Evolutionary conservation across 1,140 invertebrate species (phyloP).

Genomic region (Aporrectodea caliginosa): DNA sequence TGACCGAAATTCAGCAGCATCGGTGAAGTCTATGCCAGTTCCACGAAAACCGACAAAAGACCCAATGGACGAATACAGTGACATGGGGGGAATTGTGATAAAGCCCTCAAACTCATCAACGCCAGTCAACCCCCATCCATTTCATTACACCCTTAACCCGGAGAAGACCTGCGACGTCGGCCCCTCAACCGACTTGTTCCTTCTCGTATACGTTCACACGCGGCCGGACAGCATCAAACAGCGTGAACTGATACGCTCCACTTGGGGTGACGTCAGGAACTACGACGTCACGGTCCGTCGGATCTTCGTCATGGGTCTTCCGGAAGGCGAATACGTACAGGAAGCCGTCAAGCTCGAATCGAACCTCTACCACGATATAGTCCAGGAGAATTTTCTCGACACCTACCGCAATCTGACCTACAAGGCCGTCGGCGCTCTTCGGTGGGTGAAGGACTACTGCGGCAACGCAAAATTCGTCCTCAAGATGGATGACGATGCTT

Average conservation of each 20-base stretch:
- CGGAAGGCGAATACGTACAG: slow-evolving; percentile 55
- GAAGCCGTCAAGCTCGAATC: slow-evolving; percentile 62
- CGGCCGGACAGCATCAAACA: slow-evolving; percentile 46
- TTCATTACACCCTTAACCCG: slow-evolving; percentile 18
- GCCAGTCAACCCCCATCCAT: slow-evolving; percentile 24
- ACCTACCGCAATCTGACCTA: slow-evolving; percentile 77
- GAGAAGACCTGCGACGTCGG: slow-evolving; percentile 8
- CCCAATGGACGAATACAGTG: not conserved
- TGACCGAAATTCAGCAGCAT: no score
- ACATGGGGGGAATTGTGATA: not conserved
- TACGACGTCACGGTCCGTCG: slow-evolving; percentile 33
- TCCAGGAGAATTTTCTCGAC: slow-evolving; percentile 75
- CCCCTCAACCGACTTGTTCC: slow-evolving; percentile 23
- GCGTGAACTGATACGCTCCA: slow-evolving; percentile 46
- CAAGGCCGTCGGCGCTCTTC: slow-evolving; percentile 78
- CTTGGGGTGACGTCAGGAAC: slow-evolving; percentile 44
- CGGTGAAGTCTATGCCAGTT: no score
- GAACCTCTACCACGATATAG: slow-evolving; percentile 63
- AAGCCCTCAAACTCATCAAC: not conserved
- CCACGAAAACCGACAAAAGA: no score
- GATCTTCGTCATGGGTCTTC: slow-evolving; percentile 68
- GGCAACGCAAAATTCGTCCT: slow-evolving; percentile 58
- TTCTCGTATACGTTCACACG: slow-evolving; percentile 42
- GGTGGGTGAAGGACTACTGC: slow-evolving; percentile 70
- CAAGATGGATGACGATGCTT: slow-evolving; percentile 59